Percentiles rank a stretch among this genome's conserved stretches.
These are phyloP conservation scores for Sericinus montela DNA, from an alignment of 2,888 invertebrate species.

Conservation along the genomic window DNA sequence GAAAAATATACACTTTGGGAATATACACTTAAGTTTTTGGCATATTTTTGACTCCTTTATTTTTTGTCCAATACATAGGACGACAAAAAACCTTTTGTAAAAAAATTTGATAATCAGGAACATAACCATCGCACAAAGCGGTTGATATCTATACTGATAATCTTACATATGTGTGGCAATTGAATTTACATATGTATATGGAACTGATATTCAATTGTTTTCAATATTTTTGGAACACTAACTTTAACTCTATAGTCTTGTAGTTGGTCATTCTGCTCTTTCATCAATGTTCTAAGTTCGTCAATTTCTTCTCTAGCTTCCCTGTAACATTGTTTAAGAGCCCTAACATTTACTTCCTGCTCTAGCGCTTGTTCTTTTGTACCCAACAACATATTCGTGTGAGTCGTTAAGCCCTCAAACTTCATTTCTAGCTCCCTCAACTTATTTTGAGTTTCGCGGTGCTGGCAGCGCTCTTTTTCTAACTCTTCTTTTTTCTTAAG, in stretches of 20 bases:
- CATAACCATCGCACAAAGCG: too few relatives aligned
- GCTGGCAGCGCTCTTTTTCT: constrained; percentile 79
- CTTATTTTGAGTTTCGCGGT: constrained; percentile 69
- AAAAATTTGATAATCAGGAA: too few relatives aligned
- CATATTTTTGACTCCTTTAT: too few relatives aligned
- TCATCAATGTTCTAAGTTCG: constrained; percentile 79
- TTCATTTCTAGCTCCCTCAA: constrained; percentile 65
- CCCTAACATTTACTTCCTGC: constrained; percentile 67
- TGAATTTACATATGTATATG: too few relatives aligned
- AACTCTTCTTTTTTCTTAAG: constrained; percentile 72
- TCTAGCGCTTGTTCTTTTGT: constrained; percentile 82
- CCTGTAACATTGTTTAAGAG: constrained; percentile 78
- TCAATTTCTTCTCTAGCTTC: constrained; percentile 79
- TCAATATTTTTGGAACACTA: background rate
- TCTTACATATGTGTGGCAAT: too few relatives aligned
- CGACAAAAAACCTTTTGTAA: too few relatives aligned
- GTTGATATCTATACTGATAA: too few relatives aligned
- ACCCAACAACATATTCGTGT: constrained; percentile 68
- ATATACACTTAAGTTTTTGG: too few relatives aligned
- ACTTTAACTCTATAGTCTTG: constrained; percentile 85
- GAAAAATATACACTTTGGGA: too few relatives aligned
- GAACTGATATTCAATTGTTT: background rate
- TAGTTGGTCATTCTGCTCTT: constrained; percentile 83
- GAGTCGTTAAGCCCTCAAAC: constrained; percentile 43
- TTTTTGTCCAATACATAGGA: too few relatives aligned